Evolutionary conservation across 2,797 vertebrate genomes (phyloP).

Genomic region (Hirundo rustica): DNA sequence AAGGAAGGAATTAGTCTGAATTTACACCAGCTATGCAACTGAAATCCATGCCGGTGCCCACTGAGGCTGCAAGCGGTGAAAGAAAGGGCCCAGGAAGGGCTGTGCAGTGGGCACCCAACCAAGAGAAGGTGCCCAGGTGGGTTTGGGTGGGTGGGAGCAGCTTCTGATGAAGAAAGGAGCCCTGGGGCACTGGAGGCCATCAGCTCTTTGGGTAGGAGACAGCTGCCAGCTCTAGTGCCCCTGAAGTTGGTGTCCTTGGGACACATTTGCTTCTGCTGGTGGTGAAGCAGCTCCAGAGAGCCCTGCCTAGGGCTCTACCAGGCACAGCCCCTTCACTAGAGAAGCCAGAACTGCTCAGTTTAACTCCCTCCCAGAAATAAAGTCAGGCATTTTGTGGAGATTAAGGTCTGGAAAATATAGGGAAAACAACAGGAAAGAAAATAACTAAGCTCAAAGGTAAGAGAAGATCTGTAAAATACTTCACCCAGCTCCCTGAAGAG

Average conservation of each 20-base stretch:
- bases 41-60: neutral
- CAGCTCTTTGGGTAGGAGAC: neutral
- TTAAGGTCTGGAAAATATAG: neutral
- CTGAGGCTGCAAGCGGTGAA: neutral
- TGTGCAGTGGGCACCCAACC: neutral
- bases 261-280: neutral
- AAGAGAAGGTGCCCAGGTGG: neutral
- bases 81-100: neutral
- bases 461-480: neutral
- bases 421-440: neutral
- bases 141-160: neutral
- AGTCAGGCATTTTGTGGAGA: neutral
- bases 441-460: neutral
- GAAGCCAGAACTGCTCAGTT: neutral
- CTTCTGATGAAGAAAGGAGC: neutral
- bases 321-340: neutral
- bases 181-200: neutral
- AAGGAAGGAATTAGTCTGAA: neutral
- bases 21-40: neutral
- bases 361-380: neutral
- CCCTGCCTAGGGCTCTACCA: accelerated
- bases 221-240: neutral
- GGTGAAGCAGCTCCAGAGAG: neutral
- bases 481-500: neutral
- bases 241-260: neutral